These are phyloP conservation scores for Melinopterus prodromus DNA, from an alignment of 2,888 invertebrate genomes.

Conservation along the genomic window DNA sequence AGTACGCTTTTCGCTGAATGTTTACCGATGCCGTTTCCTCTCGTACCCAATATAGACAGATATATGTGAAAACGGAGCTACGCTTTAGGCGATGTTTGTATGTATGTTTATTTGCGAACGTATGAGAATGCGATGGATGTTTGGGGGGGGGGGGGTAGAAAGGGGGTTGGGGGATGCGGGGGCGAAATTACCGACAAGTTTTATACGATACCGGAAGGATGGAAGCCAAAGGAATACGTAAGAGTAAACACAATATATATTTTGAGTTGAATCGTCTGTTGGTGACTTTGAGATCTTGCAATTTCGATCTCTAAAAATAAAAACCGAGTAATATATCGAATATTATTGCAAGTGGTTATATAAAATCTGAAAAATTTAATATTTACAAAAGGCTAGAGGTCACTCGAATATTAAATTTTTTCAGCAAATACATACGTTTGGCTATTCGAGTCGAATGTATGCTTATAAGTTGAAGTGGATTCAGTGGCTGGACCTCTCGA, in stretches of 20 bases:
- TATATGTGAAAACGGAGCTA: neutral
- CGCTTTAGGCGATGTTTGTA: neutral
- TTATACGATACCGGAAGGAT: too few relatives aligned
- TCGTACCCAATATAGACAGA: neutral
- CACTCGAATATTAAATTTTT: neutral
- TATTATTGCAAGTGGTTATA: neutral
- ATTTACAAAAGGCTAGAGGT: too few relatives aligned
- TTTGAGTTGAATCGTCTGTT: neutral
- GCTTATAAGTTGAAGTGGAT: neutral
- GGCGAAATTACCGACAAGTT: neutral
- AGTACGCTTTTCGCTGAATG: constrained; percentile 16
- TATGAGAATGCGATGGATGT: neutral
- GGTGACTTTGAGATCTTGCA: too few relatives aligned
- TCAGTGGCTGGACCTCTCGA: neutral
- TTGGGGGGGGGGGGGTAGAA: neutral
- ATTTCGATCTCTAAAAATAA: too few relatives aligned
- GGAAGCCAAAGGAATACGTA: too few relatives aligned
- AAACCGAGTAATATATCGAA: too few relatives aligned
- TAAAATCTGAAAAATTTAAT: neutral
- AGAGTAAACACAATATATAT: constrained; percentile 22
- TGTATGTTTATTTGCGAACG: neutral
- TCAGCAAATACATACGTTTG: neutral
- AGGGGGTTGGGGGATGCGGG: neutral
- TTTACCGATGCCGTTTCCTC: constrained; percentile 11
- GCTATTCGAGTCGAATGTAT: neutral